Base-by-base conservation (phyloP, 1,140 invertebrate species). In the Diuraphis noxia region DNA sequence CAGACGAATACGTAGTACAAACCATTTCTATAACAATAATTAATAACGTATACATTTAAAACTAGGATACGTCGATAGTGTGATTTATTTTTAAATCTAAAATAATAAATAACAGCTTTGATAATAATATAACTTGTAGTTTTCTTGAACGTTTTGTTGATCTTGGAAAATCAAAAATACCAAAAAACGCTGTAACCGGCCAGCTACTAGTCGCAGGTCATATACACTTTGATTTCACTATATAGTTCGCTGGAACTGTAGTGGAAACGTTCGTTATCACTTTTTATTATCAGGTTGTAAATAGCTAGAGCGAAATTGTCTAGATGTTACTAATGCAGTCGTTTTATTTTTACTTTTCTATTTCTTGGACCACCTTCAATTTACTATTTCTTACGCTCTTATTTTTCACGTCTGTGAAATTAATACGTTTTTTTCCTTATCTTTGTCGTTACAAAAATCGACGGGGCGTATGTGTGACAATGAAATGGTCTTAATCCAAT, bases 391-490 rank as follows among this genome's bases (percentile, higher is more conserved):
- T 49, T 90, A 77, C 87, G 72, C 87, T 72, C 40, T 90, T 90
- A 90, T 90, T 79, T 90, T 90, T 79, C 88, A 90, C 88, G 63
- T 79, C 88, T 79, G 19, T 36, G 41, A 79, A 90, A 90, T 90
- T 90, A 90, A 90, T 90, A 79, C 88, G 88, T 77, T 90, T 79
- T 90, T 38, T 86, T 43, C n/a, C 63, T 90, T 90, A 90, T 90
- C 88, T 46, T 17, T 79, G 88, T 90, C 88, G 88, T 90, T 90
- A 90, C 30, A 43, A 79, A 79, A 90, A 90, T 79, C 88, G 88
- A 90, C 88, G 88, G 88, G 88, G 88, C 88, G 88, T 90, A 49
- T 90, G 88, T 90, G 88, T 72, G 88, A 90, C 88, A 90, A 90
- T 90, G 88, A 79, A 90, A 90, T 43, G 72, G 88, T 90, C 41